Conservation (phyloP, 2,888 invertebrate genomes). For the Volucella inanis region DNA sequence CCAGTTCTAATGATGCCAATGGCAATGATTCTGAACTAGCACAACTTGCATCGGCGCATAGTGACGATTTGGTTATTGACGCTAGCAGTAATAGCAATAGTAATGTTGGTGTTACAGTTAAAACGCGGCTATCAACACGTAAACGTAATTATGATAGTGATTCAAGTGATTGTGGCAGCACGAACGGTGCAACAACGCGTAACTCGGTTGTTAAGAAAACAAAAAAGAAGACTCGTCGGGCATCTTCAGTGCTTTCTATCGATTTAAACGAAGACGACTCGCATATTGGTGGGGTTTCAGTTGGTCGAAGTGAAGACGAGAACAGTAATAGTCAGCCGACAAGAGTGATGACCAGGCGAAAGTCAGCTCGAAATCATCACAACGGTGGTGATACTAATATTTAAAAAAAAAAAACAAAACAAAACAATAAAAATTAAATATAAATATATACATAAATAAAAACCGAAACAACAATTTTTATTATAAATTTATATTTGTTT, state of each 20-base stretch:
- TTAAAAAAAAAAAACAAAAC: conserved; percentile 36
- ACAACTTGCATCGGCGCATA: conserved; percentile 61
- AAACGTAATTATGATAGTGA: conserved; percentile 81
- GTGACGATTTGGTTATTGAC: conserved; percentile 65
- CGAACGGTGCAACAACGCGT: conserved; percentile 62
- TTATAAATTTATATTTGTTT: conserved; percentile 23
- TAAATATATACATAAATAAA: conserved; percentile 47
- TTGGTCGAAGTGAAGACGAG: conserved; percentile 65
- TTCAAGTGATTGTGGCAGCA: conserved; percentile 74
- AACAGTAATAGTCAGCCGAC: conserved; percentile 72
- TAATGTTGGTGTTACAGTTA: conserved; percentile 52
- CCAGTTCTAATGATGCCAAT: conserved; percentile 62
- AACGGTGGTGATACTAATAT: conserved; percentile 72
- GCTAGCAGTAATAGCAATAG: conserved; percentile 71
- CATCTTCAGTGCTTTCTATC: conserved; percentile 77
- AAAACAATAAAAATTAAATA: background rate
- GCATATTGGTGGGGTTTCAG: conserved; percentile 75
- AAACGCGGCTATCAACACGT: conserved; percentile 76
- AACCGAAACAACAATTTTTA: conserved; percentile 30
- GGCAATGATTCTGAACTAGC: conserved; percentile 59
- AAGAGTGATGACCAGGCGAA: conserved; percentile 74
- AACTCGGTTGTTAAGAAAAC: conserved; percentile 68
- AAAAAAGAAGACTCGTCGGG: conserved; percentile 75
- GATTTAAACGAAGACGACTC: conserved; percentile 77
- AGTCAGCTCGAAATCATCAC: conserved; percentile 75